Evolutionary conservation across 2,888 invertebrate species (phyloP).

Genomic region (Caenorhabditis doughertyi): DNA sequence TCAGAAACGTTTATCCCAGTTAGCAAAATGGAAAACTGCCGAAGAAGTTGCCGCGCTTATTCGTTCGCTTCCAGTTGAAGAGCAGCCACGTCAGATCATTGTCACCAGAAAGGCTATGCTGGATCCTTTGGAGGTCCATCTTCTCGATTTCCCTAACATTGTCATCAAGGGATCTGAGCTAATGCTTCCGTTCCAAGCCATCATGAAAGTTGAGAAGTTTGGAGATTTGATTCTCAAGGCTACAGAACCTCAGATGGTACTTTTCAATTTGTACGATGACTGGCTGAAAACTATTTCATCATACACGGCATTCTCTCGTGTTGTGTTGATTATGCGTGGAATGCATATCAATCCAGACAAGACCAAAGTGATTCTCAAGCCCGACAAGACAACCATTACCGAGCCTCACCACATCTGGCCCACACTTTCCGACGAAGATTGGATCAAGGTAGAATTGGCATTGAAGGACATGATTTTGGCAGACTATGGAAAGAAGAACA

Average conservation of each 20-base stretch:
- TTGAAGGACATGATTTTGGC: slow-evolving; percentile 98
- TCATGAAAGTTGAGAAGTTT: slow-evolving; percentile 91
- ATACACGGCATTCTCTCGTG: slow-evolving; percentile 97
- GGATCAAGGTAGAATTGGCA: slow-evolving; percentile 98
- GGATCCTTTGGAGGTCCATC: slow-evolving; percentile 96
- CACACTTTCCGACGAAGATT: slow-evolving; percentile 96
- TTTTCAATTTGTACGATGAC: slow-evolving; percentile 99
- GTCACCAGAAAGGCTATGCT: slow-evolving; percentile 99
- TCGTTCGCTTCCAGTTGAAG: slow-evolving; percentile 98
- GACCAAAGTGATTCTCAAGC: slow-evolving; percentile 97
- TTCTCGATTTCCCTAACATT: slow-evolving; percentile 99
- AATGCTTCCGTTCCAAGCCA: slow-evolving; percentile 96
- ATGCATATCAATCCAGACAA: slow-evolving; percentile 99
- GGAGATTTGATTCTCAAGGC: slow-evolving; percentile 99
- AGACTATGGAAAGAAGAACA: slow-evolving; percentile 99
- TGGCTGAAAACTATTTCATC: slow-evolving; percentile 99
- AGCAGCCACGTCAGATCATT: slow-evolving; percentile 99
- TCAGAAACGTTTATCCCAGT: slow-evolving; percentile 98
- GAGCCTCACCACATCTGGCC: slow-evolving; percentile 99
- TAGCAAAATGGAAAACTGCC: slow-evolving; percentile 99
- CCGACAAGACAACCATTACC: slow-evolving; percentile 98
- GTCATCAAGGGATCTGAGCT: slow-evolving; percentile 99
- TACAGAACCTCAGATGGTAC: slow-evolving; percentile 99
- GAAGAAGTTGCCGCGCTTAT: slow-evolving; percentile 99
- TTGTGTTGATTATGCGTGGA: slow-evolving; percentile 96